These are phyloP conservation scores for Antedon mediterranea DNA, from an alignment of 53 echinoderm and acorn worm genomes.

Conservation along the genomic window DNA sequence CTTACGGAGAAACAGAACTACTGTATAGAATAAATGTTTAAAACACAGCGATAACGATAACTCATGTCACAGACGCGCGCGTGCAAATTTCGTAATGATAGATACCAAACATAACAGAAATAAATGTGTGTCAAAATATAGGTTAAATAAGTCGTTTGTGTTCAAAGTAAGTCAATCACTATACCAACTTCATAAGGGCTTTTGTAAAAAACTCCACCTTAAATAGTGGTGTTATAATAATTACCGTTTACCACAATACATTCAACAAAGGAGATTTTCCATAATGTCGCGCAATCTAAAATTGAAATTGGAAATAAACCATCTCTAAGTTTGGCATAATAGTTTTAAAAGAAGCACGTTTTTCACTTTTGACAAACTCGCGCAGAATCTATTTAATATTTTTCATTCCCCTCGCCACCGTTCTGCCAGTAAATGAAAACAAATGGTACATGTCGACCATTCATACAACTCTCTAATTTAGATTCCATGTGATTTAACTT, in stretches of 20 bases:
- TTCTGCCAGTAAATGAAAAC: background rate
- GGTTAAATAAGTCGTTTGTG: no score
- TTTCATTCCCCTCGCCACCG: background rate
- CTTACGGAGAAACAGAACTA: no score
- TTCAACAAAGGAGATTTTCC: background rate
- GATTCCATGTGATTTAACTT: background rate
- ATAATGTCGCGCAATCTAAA: background rate
- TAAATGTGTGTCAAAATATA: no score
- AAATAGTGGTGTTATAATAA: background rate
- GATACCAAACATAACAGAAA: no score
- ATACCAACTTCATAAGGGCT: no score
- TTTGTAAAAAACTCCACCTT: background rate
- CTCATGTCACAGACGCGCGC: no score
- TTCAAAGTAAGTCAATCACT: no score
- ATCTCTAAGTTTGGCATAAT: background rate
- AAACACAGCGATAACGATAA: no score
- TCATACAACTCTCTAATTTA: background rate
- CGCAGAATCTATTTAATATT: background rate
- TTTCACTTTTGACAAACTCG: background rate
- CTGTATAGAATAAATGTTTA: no score
- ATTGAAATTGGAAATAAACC: background rate
- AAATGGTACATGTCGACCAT: background rate
- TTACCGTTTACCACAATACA: background rate
- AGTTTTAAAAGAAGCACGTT: background rate
- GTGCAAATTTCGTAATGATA: no score